These are phyloP conservation scores for Polyommatus icarus DNA, from an alignment of 2,888 invertebrate species.

Conservation along the genomic window DNA sequence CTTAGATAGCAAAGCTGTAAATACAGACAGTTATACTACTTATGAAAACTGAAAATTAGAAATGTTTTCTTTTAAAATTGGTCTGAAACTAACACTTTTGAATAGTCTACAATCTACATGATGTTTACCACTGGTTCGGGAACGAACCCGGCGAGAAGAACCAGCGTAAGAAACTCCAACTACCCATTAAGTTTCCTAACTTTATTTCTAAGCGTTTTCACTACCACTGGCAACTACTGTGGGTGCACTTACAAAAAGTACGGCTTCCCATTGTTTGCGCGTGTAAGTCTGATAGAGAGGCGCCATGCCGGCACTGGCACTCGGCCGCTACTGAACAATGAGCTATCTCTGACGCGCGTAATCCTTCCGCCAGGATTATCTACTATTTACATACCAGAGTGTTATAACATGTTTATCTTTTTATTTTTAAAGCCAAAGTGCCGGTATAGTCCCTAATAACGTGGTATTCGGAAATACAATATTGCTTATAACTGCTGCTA, in stretches of 20 bases:
- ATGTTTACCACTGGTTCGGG: background rate
- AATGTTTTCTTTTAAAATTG: no score
- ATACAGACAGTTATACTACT: no score
- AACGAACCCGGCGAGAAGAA: background rate
- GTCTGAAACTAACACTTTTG: no score
- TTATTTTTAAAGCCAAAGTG: background rate
- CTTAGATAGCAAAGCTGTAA: no score
- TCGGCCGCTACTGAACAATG: slow-evolving; percentile 29
- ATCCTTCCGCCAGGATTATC: slow-evolving; percentile 31
- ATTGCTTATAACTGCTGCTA: no score
- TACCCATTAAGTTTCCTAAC: background rate
- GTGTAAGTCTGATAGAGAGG: slow-evolving; percentile 64
- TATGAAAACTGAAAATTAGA: no score
- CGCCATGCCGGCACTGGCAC: slow-evolving; percentile 49
- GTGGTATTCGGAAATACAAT: background rate
- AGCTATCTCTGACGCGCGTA: slow-evolving; percentile 16
- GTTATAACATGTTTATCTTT: slow-evolving; percentile 6
- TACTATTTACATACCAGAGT: background rate
- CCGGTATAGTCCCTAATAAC: background rate
- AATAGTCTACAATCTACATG: background rate
- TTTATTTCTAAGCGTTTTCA: background rate
- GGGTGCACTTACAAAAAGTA: slow-evolving; percentile 58
- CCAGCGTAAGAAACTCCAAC: background rate
- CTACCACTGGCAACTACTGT: background rate
- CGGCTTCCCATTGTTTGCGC: slow-evolving; percentile 67